Base-by-base conservation (phyloP, 2,888 invertebrate species). In the Cephus sareptanus region DNA sequence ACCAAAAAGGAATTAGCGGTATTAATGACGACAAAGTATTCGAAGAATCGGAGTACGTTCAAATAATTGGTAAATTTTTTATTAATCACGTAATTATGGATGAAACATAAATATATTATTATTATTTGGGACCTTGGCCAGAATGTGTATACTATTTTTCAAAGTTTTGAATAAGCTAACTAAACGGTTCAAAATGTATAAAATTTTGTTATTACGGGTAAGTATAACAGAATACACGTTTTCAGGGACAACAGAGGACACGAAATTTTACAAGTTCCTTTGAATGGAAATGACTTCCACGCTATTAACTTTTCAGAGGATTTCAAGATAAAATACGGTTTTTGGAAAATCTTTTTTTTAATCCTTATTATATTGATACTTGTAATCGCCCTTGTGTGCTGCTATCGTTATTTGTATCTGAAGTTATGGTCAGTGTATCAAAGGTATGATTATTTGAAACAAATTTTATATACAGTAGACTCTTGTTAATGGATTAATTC, bases 1-100 rank as follows among this genome's bases (percentile, higher is more conserved):
- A 74, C 56, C 76, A 77, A 71, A 76, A 77, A 69, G 76, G 73
- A 77, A 11, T 81, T 40, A 71, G 77, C 15, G 73, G 34, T 33
- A 15, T 30, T n/a, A 40, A 73, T 68, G 75, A 75, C 68, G 69
- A 78, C 74, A 76, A 34, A 74, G 75, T 69, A 77, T 79, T 74
- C 75, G 79, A 79, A 79, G 77, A 80, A 81, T 74, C 77, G 83
- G 80, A 80, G 83, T 83, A 83, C 83, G 83, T 83, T 83, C 78
- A 68, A 78, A 76, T 70, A 74, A 77, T 75, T 79, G 76, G 75
- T 76, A 70, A 37, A 71, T 76, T 76, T 79, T 76, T 40, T 34
- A 75, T 70, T 68, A 23, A 75, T 35, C n/a, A 70, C 30, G 76
- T 30, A 1, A 76, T 79, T 11, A 76, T 77, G n/a, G 73, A 73